Percentiles rank a stretch among this genome's conserved stretches.
Evolutionary conservation across 2,797 vertebrate genomes (phyloP).

Genomic region (Silurus lanzhouensis): DNA sequence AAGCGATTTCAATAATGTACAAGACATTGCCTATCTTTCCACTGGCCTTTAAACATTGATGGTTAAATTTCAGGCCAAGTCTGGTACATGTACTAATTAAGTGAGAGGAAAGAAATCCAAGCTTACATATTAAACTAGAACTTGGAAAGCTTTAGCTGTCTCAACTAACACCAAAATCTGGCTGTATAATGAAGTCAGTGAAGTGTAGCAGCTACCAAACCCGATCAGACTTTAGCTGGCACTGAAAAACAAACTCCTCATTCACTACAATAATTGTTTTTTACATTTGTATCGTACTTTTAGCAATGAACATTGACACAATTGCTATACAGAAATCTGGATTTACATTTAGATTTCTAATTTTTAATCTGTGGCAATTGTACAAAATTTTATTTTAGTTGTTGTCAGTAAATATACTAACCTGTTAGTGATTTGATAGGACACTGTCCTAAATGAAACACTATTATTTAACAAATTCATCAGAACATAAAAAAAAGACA

Average conservation of each 20-base stretch:
- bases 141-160: slow-evolving; percentile 21
- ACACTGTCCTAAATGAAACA: no score
- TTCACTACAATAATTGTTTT: background rate
- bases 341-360: background rate
- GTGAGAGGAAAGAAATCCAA: slow-evolving; percentile 20
- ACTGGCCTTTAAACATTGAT: slow-evolving; percentile 55
- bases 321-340: background rate
- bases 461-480: no score
- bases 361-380: no score
- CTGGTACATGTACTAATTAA: slow-evolving; percentile 50
- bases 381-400: no score
- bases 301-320: background rate
- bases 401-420: no score
- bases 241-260: background rate
- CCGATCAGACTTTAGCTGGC: background rate
- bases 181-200: slow-evolving; percentile 3
- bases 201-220: background rate
- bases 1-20: slow-evolving; percentile 54
- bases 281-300: background rate
- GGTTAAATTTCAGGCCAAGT: slow-evolving; percentile 40
- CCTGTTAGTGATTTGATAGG: no score
- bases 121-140: background rate
- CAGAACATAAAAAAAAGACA: no score
- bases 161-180: background rate
- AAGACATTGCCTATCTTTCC: slow-evolving; percentile 45